These are phyloP conservation scores for Bhutanitis thaidina DNA, from an alignment of 2,888 invertebrate genomes.

Conservation along the genomic window DNA sequence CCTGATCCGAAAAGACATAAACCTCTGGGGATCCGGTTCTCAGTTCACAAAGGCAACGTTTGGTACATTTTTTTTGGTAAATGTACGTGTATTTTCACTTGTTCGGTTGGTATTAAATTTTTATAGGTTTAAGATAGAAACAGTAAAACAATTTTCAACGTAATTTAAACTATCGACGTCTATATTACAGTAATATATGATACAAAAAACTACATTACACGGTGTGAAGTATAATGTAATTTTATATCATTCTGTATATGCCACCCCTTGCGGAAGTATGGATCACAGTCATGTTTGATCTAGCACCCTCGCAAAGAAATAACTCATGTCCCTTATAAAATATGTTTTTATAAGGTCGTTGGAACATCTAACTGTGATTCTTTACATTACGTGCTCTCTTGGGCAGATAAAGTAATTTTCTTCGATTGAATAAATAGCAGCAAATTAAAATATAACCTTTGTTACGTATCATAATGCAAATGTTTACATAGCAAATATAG, in stretches of 20 bases:
- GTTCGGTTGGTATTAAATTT: background rate
- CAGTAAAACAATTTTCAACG: no score
- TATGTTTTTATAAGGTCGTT: constrained; percentile 1
- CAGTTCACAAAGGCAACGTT: constrained; percentile 69
- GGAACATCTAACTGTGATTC: constrained; percentile 5
- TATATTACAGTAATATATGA: no score
- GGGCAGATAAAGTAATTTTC: constrained; percentile 1
- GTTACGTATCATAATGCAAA: no score
- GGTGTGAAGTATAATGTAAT: no score
- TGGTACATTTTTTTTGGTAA: constrained; percentile 44
- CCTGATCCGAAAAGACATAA: constrained; percentile 76
- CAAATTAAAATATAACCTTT: no score
- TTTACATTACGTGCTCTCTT: background rate
- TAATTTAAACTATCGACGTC: background rate
- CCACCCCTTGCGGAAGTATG: constrained; percentile 26
- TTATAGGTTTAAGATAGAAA: no score
- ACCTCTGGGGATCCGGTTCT: constrained; percentile 72
- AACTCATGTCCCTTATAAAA: constrained; percentile 35
- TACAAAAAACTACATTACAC: no score
- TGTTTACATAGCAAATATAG: no score
- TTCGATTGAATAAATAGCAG: background rate
- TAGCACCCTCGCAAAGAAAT: constrained; percentile 33
- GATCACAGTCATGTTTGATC: constrained; percentile 36
- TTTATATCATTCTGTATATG: background rate
- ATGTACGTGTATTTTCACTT: constrained; percentile 9